phyloP scores from a whole-genome alignment of 92 coral and sea anemone genomes.

The Palythoa grandis region DNA sequence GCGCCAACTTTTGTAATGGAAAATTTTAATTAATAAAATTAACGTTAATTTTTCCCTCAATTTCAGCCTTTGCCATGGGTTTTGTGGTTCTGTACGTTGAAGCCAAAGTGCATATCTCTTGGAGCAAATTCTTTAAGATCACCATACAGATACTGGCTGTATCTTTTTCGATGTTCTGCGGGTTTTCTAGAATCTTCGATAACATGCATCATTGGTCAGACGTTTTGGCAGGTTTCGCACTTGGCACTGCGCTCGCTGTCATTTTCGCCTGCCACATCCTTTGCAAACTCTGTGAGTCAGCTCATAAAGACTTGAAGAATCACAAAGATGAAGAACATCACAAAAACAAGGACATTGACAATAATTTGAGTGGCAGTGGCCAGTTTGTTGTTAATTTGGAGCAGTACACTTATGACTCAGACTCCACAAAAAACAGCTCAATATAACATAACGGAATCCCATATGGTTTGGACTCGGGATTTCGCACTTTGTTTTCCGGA shows the following conservation, averaged over 20 bases:
- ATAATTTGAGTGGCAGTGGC: not conserved
- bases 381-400: conserved; percentile 21
- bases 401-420: not conserved
- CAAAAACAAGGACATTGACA: not conserved
- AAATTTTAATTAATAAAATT: not conserved
- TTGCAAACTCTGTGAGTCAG: not conserved
- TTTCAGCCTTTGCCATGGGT: conserved; percentile 74
- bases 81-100: conserved; percentile 68
- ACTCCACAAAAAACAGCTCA: not conserved
- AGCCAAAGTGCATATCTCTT: conserved; percentile 50
- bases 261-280: conserved; percentile 35
- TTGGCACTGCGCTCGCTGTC: conserved; percentile 66
- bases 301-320: not conserved
- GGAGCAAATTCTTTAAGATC: conserved; percentile 71
- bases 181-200: conserved; percentile 78
- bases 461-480: not conserved
- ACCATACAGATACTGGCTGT: conserved; percentile 60
- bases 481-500: not conserved
- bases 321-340: not conserved
- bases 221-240: conserved; percentile 71
- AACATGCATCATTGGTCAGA: conserved; percentile 92
- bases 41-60: not conserved
- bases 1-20: no score
- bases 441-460: not conserved
- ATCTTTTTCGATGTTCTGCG: conserved; percentile 70